A percentile compares a stretch with the other conserved stretches of the same genome.
Evolutionary conservation across 1,140 invertebrate genomes (phyloP).

Genomic region (Saccostrea echinata): DNA sequence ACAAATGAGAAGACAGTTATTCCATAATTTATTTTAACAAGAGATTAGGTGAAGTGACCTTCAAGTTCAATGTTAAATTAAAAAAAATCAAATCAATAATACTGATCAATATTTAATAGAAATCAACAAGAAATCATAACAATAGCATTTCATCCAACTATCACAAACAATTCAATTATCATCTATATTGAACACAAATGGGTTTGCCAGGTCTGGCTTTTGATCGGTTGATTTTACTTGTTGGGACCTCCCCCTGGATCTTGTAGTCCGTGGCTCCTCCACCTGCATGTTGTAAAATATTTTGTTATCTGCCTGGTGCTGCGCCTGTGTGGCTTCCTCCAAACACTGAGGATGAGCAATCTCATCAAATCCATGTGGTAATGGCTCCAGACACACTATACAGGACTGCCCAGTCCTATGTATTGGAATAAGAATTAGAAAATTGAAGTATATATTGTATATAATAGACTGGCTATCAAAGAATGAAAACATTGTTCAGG

Average conservation of each 20-base stretch:
- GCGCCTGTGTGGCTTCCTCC: not conserved
- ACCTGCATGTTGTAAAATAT: not conserved
- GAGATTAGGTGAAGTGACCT: not conserved
- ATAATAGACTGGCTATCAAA: too few species aligned
- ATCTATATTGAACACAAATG: not conserved
- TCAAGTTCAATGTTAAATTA: not conserved
- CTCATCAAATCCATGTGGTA: not conserved
- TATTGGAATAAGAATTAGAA: too few species aligned
- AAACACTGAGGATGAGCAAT: not conserved
- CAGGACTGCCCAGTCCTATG: not conserved
- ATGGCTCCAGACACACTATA: not conserved
- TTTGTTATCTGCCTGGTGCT: conserved; percentile 8
- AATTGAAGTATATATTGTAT: too few species aligned
- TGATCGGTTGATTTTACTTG: not conserved
- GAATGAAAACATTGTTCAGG: too few species aligned
- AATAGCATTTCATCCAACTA: not conserved
- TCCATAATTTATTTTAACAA: too few species aligned
- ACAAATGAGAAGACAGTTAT: too few species aligned
- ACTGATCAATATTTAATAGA: not conserved
- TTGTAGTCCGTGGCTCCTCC: not conserved
- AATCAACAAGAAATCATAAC: conserved; percentile 25
- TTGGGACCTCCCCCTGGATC: conserved; percentile 8
- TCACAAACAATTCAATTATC: not conserved
- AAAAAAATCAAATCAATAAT: not conserved
- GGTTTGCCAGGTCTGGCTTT: not conserved